Evolutionary conservation across 2,888 invertebrate species (phyloP).

Genomic region (Priocnemis perturbator): DNA sequence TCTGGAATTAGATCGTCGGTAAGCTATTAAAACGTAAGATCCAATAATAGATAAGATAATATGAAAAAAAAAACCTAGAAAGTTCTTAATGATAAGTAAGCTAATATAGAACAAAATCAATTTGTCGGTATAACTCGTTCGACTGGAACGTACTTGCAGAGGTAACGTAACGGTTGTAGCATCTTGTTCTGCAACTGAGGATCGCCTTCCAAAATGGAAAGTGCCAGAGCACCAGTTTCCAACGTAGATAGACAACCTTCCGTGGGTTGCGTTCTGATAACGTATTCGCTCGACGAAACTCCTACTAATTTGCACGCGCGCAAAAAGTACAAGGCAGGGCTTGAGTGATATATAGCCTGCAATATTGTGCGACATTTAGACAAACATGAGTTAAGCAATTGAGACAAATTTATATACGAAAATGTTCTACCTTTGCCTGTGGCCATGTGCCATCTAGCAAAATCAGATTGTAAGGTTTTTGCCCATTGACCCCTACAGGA

Average conservation of each 20-base stretch:
- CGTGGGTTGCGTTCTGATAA: conserved; percentile 94
- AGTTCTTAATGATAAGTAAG: background rate
- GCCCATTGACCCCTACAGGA: conserved; percentile 72
- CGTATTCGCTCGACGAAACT: conserved; percentile 87
- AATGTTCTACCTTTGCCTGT: conserved; percentile 83
- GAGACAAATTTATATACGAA: conserved; percentile 8
- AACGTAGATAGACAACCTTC: conserved; percentile 94
- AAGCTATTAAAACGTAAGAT: conserved; percentile 6
- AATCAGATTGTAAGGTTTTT: conserved; percentile 83
- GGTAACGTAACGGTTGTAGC: conserved; percentile 86
- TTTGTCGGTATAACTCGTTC: background rate
- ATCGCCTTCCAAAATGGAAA: conserved; percentile 86
- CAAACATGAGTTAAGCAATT: background rate
- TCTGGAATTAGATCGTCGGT: conserved; percentile 51
- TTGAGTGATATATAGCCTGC: conserved; percentile 89
- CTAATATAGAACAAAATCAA: background rate
- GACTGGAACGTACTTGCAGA: conserved; percentile 79
- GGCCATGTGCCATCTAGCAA: conserved; percentile 97
- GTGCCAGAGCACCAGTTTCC: conserved; percentile 88
- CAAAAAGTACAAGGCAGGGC: conserved; percentile 84
- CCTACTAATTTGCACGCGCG: conserved; percentile 89
- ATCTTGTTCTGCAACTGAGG: conserved; percentile 81
- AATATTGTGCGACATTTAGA: background rate
- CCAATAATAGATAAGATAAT: background rate
- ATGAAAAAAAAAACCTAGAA: too few relatives aligned